phyloP scores from a whole-genome alignment of 1,140 invertebrate genomes.

The Platorchestia sp. region DNA sequence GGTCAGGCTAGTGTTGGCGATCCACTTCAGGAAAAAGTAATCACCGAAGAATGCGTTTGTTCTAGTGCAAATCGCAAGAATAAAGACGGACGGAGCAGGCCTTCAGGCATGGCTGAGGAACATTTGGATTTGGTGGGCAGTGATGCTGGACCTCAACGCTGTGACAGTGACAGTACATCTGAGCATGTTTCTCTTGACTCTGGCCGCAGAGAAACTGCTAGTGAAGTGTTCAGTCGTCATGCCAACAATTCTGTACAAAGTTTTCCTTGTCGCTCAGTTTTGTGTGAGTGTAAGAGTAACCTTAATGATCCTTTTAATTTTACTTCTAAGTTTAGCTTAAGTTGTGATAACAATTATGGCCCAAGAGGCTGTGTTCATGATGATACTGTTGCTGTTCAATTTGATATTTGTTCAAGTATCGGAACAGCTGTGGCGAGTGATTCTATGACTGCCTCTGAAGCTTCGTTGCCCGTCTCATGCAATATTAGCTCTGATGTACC shows the following conservation, averaged over 20 bases:
- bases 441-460: not conserved
- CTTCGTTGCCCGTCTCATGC: not conserved
- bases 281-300: conserved; percentile 35
- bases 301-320: conserved; percentile 28
- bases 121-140: not conserved
- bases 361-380: conserved; percentile 19
- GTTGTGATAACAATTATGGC: conserved; percentile 32
- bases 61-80: not conserved
- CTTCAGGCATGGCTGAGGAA: not conserved
- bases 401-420: not conserved
- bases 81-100: not conserved
- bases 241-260: conserved; percentile 45
- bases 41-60: not conserved
- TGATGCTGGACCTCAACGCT: not conserved
- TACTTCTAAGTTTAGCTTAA: conserved; percentile 29
- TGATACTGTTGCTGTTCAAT: not conserved
- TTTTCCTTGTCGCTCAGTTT: conserved; percentile 24
- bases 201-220: not conserved
- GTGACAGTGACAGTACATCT: not conserved
- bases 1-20: not conserved
- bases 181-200: not conserved
- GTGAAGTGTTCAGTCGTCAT: not conserved
- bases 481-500: not conserved
- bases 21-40: not conserved
- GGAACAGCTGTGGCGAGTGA: not conserved